Evolutionary conservation across 2,888 invertebrate species (phyloP), one percentile per base, ranked within the genome.

Genomic region (Laothoe populi): DNA sequence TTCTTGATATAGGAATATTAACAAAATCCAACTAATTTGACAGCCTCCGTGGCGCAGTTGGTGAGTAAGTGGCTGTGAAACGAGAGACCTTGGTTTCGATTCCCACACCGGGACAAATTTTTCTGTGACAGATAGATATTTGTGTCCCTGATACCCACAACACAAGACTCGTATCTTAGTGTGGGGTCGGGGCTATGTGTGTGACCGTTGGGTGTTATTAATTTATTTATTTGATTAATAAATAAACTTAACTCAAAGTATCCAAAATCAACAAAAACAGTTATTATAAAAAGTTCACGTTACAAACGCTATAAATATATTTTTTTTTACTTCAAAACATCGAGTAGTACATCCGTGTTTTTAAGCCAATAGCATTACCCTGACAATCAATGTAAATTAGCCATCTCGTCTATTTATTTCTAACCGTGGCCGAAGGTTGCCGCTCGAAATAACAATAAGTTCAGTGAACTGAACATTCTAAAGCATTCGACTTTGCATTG

Each of bases 331-430:
- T 19, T 35, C 19, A 19, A 35, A 26, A 46, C 10, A 13, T 44
- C n/a, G 38, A 8, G 4, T 8, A 53, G 11, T n/a, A 53, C 53
- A 53, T 53, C 53, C 53, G 53, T 35, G 53, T 53, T 53, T 53
- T 53, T 19, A 19, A n/a, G n/a, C 53, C 53, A 53, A 35, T 38
- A 49, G 38, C 38, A 26, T 48, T 48, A 53, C 35, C 16, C 35
- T 11, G 19, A 53, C 53, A 53, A 62, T 24, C 35, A 13, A 45
- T 57, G 31, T 38, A 49, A 61, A 63, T 60, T 64, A 35, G 21
- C 57, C 26, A 63, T 53, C 35, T 53, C 19, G 53, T 35, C 53
- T 53, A 35, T 53, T 35, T 53, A 53, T 53, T 53, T 53, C 53
- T 53, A 35, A 53, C 19, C 53, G 35, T 4, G 31, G 4, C 19